phyloP scores from a whole-genome alignment of 2,113 vertebrate species.

The Pagrus major region DNA sequence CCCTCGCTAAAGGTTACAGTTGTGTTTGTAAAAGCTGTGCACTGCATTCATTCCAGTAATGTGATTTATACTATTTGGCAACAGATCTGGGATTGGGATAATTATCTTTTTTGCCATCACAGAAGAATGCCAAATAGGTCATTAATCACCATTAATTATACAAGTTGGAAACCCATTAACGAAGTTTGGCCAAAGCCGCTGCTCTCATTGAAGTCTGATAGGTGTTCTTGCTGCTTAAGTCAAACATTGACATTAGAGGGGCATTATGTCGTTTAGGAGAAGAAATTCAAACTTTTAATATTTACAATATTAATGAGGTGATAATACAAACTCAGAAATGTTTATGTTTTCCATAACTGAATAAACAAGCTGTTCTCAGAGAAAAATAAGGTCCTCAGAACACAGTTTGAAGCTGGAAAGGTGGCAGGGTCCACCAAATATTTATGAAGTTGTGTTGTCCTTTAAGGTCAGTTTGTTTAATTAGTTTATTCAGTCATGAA shows the following conservation, averaged over 20 bases:
- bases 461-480: too few relatives aligned
- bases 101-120: slow-evolving; percentile 46
- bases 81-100: slow-evolving; percentile 28
- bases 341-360: too few relatives aligned
- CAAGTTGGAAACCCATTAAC: slow-evolving; percentile 43
- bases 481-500: too few relatives aligned
- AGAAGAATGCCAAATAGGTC: slow-evolving; percentile 46
- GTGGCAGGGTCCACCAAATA: too few relatives aligned
- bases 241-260: slow-evolving; percentile 29
- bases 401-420: too few relatives aligned
- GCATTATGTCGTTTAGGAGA: too few relatives aligned
- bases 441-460: too few relatives aligned
- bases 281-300: too few relatives aligned
- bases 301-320: too few relatives aligned
- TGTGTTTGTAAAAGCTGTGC: slow-evolving; percentile 52
- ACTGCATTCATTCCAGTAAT: slow-evolving; percentile 40
- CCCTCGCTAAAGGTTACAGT: slow-evolving; percentile 42
- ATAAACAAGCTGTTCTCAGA: too few relatives aligned
- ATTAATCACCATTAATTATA: slow-evolving; percentile 66
- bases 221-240: slow-evolving; percentile 28
- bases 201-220: slow-evolving; percentile 41
- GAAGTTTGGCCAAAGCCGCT: slow-evolving; percentile 27
- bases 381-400: too few relatives aligned
- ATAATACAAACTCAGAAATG: too few relatives aligned
- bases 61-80: slow-evolving; percentile 54